Conservation (phyloP, 1,140 invertebrate species). For the Drosophila quadrilineata region DNA sequence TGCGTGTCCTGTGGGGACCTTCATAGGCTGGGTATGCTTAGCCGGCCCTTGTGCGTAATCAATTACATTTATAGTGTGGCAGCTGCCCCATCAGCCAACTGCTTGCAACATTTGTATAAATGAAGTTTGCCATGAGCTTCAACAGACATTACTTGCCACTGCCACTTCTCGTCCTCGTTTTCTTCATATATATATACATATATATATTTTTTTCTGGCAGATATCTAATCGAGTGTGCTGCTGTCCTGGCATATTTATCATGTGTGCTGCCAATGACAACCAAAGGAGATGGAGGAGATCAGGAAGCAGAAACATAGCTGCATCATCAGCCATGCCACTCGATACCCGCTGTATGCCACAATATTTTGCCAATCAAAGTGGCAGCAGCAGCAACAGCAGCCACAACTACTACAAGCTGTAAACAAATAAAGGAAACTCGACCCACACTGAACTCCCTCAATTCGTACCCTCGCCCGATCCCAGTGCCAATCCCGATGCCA, state of each 20-base stretch:
- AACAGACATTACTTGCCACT: too few species aligned
- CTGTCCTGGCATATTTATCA: conserved; percentile 34
- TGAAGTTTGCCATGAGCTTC: conserved; percentile 36
- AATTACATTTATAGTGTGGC: conserved; percentile 48
- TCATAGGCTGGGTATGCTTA: not conserved
- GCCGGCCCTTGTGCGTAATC: conserved; percentile 46
- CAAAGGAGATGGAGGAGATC: not conserved
- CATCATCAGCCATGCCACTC: too few species aligned
- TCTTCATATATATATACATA: too few species aligned
- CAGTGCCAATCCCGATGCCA: conserved; percentile 2
- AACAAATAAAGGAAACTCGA: conserved; percentile 43
- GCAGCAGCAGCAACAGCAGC: conserved; percentile 1
- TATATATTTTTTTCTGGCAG: too few species aligned
- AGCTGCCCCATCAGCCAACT: conserved; percentile 29
- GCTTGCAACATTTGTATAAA: conserved; percentile 54
- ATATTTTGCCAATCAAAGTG: conserved; percentile 58
- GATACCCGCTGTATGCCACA: conserved; percentile 18
- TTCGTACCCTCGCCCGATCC: not conserved
- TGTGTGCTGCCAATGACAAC: conserved; percentile 31
- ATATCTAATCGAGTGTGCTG: conserved; percentile 25
- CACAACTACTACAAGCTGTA: conserved; percentile 30
- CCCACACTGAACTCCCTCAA: conserved; percentile 6
- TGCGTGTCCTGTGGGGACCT: not conserved
- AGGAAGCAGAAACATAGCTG: not conserved
- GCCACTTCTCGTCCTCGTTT: too few species aligned